Evolutionary conservation across 2,888 invertebrate genomes (phyloP), one percentile per base, ranked within the genome.

Genomic region (Unio pictorum): DNA sequence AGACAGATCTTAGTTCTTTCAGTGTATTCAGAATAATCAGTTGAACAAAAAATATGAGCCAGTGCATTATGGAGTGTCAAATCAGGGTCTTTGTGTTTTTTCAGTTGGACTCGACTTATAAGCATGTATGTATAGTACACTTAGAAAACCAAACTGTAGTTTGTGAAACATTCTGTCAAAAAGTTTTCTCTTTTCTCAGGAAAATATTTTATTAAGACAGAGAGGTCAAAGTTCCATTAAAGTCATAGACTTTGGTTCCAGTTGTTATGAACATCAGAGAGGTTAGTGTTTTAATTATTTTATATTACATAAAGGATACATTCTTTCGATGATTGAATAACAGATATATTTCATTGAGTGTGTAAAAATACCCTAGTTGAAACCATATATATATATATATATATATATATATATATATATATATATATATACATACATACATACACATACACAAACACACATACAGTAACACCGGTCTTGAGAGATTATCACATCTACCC

Each of bases 181-280:
- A 8, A 54, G 26, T 61, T 57, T 69, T 54, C 56, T 62, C 62
- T 63, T 67, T 64, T 81, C 78, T 61, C 76, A 97, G 97, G 98
- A 98, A 92, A 98, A 98, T 91, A 96, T 98, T 83, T 92, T 98
- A 78, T 92, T 98, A 76, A 96, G 96, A 90, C 96, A 97, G 87
- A 93, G 96, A 87, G 97, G 97, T 83, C 96, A 96, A 91, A 96
- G 96, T 88, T 96, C 96, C 76, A 97, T 98, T 89, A 98, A 98
- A 92, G 97, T 98, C 88, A 98, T 98, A 90, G 98, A 98, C 92
- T 98, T 98, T 91, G 98, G 98, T 84, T 97, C 97, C 90, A 97
- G 97, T 68, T 98, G 98, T 91, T 98, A 96, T 91, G 95, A 96
- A 82, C 95, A 97, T 91, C 96, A 97, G 87, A 93, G 97, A 86